Evolutionary conservation across 2,797 vertebrate genomes (phyloP).

Genomic region (Enteromius radiatus): DNA sequence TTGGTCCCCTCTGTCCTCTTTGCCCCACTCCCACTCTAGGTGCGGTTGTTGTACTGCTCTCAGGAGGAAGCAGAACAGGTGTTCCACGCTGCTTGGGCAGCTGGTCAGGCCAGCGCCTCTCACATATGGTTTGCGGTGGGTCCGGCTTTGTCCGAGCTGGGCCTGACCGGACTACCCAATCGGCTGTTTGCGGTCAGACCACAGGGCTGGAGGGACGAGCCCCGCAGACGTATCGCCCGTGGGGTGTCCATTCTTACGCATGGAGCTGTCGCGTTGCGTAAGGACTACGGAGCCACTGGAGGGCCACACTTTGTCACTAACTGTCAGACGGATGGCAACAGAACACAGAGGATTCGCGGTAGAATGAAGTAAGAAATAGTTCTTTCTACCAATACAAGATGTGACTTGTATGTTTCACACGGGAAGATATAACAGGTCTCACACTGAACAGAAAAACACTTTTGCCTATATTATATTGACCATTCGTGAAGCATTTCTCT

Average conservation of each 20-base stretch:
- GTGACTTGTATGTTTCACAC: not conserved
- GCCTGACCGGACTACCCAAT: constrained; percentile 82
- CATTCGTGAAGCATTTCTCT: not conserved
- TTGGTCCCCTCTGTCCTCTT: constrained; percentile 69
- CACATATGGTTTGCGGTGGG: constrained; percentile 96
- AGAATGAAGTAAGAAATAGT: constrained; percentile 76
- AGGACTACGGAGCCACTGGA: constrained; percentile 85
- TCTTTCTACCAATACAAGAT: constrained; percentile 7
- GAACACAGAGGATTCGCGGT: constrained; percentile 80
- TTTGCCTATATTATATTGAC: not conserved
- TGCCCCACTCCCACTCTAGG: constrained; percentile 73
- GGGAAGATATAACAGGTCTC: constrained; percentile 5
- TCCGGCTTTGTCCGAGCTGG: constrained; percentile 85
- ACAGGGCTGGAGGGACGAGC: constrained; percentile 91
- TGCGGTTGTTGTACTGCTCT: constrained; percentile 94
- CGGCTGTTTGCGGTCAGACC: constrained; percentile 91
- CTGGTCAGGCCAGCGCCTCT: constrained; percentile 88
- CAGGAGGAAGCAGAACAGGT: constrained; percentile 91
- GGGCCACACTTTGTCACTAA: constrained; percentile 91
- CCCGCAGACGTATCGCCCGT: constrained; percentile 84
- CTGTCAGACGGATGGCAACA: constrained; percentile 89
- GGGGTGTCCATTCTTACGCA: constrained; percentile 93
- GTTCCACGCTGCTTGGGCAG: constrained; percentile 87
- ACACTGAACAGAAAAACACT: not conserved
- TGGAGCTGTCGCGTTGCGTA: constrained; percentile 88